Evolutionary conservation across 2,797 vertebrate genomes (phyloP).

Genomic region (Hyperoplus lanceolatus): DNA sequence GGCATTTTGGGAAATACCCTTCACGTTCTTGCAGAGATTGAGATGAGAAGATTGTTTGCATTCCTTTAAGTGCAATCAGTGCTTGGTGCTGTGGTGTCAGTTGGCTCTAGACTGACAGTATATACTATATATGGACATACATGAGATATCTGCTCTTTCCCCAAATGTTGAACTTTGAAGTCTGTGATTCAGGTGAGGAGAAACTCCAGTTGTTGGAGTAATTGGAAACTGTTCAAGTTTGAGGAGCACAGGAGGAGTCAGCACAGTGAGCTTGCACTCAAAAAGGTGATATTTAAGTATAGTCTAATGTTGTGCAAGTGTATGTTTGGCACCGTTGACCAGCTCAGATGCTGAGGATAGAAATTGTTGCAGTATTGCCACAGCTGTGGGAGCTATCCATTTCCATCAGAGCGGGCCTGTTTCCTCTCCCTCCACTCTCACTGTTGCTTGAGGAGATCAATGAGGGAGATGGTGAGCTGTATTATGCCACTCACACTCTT

Average conservation of each 20-base stretch:
- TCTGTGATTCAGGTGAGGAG: not conserved
- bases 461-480: conserved; percentile 68
- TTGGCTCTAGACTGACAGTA: not conserved
- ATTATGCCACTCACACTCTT: conserved; percentile 66
- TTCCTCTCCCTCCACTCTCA: conserved; percentile 53
- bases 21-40: not conserved
- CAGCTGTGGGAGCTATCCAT: conserved; percentile 73
- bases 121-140: not conserved
- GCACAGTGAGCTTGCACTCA: conserved; percentile 14
- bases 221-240: conserved; percentile 29
- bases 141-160: not conserved
- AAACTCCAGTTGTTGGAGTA: not conserved
- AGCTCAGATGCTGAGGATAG: conserved; percentile 52
- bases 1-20: not conserved
- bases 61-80: not conserved
- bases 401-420: conserved; percentile 67
- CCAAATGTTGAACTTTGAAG: not conserved
- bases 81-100: not conserved
- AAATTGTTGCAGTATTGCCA: conserved; percentile 64
- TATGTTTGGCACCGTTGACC: conserved; percentile 29
- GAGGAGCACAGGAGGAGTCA: conserved; percentile 19
- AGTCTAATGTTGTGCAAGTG: conserved; percentile 35
- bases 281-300: conserved; percentile 24
- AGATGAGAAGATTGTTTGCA: not conserved
- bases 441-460: conserved; percentile 70